Evolutionary conservation across 2,888 invertebrate genomes (phyloP).

Genomic region (Candidula unifasciata): DNA sequence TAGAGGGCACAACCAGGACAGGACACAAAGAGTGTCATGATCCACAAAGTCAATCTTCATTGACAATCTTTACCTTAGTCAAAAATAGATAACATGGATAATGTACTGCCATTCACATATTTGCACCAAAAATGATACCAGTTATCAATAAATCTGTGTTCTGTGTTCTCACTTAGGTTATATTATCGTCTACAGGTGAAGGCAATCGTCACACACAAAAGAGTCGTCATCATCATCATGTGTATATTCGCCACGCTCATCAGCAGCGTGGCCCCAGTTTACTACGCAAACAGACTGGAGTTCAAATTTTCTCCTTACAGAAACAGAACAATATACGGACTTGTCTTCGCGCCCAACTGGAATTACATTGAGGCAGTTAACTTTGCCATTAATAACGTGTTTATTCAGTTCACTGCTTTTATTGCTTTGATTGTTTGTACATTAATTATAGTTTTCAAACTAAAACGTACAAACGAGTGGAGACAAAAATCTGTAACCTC

Average conservation of each 20-base stretch:
- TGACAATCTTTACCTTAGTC: too few species aligned
- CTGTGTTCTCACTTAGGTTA: neutral
- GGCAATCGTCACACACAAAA: slow-evolving; percentile 1
- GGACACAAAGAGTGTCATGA: too few species aligned
- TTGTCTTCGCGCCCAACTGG: slow-evolving; percentile 22
- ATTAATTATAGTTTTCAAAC: neutral
- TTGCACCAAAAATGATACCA: too few species aligned
- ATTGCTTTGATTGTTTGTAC: slow-evolving; percentile 26
- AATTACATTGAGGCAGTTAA: neutral
- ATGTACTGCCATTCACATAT: too few species aligned
- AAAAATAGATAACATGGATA: too few species aligned
- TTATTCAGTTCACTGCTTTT: slow-evolving; percentile 9
- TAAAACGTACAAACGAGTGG: slow-evolving; percentile 13
- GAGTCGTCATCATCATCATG: neutral
- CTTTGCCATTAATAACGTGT: slow-evolving; percentile 4
- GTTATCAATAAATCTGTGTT: neutral
- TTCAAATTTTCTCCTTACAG: neutral
- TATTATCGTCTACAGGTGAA: slow-evolving; percentile 18
- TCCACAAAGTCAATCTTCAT: too few species aligned
- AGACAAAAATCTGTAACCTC: neutral
- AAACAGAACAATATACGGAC: slow-evolving; percentile 15
- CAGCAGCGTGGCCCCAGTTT: neutral
- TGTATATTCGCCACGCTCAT: slow-evolving; percentile 12
- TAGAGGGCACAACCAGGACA: too few species aligned
- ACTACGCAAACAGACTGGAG: slow-evolving; percentile 6